A percentile compares a stretch with the other conserved stretches of the same genome.
phyloP scores from a whole-genome alignment of 1,140 invertebrate genomes.

The Amyelois transitella region DNA sequence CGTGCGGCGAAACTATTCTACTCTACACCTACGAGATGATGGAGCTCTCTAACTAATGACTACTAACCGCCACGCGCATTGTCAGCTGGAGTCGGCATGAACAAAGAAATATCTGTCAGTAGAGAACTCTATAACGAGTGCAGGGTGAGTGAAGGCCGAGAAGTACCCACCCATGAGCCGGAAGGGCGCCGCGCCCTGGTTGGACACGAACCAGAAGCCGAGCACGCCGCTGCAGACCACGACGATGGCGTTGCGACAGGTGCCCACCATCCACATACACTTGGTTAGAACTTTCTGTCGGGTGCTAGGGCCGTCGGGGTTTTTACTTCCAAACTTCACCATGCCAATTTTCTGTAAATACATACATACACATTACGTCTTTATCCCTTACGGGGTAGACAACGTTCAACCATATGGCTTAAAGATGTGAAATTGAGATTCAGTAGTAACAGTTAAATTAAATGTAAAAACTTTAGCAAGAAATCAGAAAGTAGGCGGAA shows the following conservation, averaged over 20 bases:
- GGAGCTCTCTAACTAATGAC: background rate
- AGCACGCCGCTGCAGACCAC: constrained; percentile 80
- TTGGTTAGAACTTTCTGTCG: constrained; percentile 72
- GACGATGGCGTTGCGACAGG: constrained; percentile 85
- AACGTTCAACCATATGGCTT: too few relatives aligned
- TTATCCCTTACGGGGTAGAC: too few relatives aligned
- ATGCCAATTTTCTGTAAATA: constrained; percentile 76
- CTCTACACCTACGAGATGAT: constrained; percentile 1
- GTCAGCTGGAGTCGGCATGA: constrained; percentile 43
- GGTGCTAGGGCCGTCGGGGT: constrained; percentile 65
- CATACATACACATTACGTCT: too few relatives aligned
- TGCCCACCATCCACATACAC: constrained; percentile 79
- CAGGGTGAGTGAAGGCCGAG: background rate
- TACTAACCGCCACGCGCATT: constrained; percentile 53
- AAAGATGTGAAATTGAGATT: too few relatives aligned
- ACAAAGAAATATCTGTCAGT: constrained; percentile 15
- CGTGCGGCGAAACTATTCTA: constrained; percentile 2
- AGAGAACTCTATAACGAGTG: background rate
- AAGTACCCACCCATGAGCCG: constrained; percentile 77
- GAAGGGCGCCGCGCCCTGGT: constrained; percentile 72
- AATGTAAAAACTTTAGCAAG: too few relatives aligned
- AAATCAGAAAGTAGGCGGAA: too few relatives aligned
- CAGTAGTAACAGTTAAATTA: too few relatives aligned
- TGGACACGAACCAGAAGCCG: constrained; percentile 72
- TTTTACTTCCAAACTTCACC: constrained; percentile 73